Percentiles rank a stretch among this genome's conserved stretches.
These are phyloP conservation scores for Tetragnatha montana DNA, from an alignment of 2,888 invertebrate genomes.

Conservation along the genomic window DNA sequence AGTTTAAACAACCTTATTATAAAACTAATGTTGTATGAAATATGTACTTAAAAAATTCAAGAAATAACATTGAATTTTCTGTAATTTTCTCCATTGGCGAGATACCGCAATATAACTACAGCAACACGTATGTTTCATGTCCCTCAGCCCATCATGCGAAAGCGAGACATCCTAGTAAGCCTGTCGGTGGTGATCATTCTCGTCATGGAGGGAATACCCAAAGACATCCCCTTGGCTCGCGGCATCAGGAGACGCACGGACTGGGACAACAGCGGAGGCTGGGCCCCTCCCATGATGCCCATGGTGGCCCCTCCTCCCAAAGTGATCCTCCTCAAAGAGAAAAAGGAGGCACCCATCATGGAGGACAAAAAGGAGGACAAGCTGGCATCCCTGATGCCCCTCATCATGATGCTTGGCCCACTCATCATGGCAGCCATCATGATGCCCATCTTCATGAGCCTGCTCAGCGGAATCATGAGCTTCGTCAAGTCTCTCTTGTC, in stretches of 20 bases:
- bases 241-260: slow-evolving; percentile 34
- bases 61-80: too few relatives aligned
- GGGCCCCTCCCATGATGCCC: neutral
- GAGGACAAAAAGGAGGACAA: slow-evolving; percentile 52
- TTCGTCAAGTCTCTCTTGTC: slow-evolving; percentile 59
- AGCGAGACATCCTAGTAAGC: slow-evolving; percentile 1
- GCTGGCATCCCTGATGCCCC: slow-evolving; percentile 25
- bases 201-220: neutral
- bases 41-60: too few relatives aligned
- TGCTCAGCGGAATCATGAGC: slow-evolving; percentile 51
- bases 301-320: slow-evolving; percentile 30
- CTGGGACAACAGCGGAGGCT: slow-evolving; percentile 50
- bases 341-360: neutral
- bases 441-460: slow-evolving; percentile 61
- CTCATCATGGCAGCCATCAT: slow-evolving; percentile 56
- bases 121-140: neutral
- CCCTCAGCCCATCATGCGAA: slow-evolving; percentile 36
- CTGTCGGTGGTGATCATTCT: slow-evolving; percentile 23
- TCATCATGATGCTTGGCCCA: slow-evolving; percentile 54
- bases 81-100: too few relatives aligned
- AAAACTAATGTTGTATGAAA: too few relatives aligned
- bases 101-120: too few relatives aligned
- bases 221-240: neutral
- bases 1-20: too few relatives aligned
- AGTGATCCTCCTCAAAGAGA: slow-evolving; percentile 21